These are phyloP conservation scores for Machaerirhynchus nigripectus DNA, from an alignment of 2,113 vertebrate species.

Conservation along the genomic window DNA sequence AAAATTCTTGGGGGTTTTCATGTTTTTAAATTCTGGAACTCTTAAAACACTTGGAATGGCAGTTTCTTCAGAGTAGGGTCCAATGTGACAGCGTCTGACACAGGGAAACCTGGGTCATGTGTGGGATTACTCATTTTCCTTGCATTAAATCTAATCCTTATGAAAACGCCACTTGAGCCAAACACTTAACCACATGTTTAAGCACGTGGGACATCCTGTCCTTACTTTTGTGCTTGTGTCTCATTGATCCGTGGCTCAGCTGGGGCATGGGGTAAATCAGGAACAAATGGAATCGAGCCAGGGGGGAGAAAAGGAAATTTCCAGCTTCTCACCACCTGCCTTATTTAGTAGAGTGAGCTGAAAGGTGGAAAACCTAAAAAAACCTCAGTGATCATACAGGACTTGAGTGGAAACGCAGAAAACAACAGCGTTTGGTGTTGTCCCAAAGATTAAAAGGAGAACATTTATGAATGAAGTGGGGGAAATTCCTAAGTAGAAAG, in stretches of 20 bases:
- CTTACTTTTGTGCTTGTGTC: not conserved
- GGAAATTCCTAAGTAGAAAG: not conserved
- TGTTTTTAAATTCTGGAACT: not conserved
- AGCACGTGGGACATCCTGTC: not conserved
- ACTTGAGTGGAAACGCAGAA: not conserved
- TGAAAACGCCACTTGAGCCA: not conserved
- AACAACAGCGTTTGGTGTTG: accelerated
- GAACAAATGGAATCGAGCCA: not conserved
- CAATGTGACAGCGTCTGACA: not conserved
- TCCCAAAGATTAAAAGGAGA: not conserved
- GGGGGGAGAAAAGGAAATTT: not conserved
- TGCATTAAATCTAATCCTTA: not conserved
- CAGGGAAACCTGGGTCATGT: not conserved
- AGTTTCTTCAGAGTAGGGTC: not conserved
- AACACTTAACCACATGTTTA: not conserved
- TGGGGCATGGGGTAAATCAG: not conserved
- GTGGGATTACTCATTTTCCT: not conserved
- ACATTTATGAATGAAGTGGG: not conserved
- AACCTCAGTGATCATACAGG: not conserved
- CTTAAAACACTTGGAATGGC: not conserved
- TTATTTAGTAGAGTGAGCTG: not conserved
- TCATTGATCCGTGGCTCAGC: not conserved
- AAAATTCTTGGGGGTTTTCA: not conserved
- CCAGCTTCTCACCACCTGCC: not conserved
- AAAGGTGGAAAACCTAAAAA: not conserved